These are phyloP conservation scores for Myotis findleyi DNA, from an alignment of 2,797 vertebrate species.

Conservation along the genomic window DNA sequence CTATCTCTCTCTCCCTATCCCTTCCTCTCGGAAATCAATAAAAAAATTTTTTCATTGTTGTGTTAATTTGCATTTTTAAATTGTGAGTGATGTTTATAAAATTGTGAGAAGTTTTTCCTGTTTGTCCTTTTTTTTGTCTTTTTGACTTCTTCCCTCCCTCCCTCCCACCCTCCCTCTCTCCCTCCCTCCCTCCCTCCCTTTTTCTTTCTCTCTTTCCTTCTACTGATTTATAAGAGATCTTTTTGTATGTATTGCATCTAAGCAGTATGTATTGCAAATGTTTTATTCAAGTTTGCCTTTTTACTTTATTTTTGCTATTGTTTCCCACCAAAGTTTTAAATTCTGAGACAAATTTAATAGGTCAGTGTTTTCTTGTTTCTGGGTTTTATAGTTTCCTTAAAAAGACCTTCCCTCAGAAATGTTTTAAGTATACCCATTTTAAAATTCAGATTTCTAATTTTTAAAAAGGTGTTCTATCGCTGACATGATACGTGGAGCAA, in stretches of 20 bases:
- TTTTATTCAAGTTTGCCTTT: slow-evolving; percentile 18
- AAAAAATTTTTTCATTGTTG: background rate
- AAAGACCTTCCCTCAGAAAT: background rate
- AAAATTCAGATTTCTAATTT: slow-evolving; percentile 48
- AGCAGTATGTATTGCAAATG: background rate
- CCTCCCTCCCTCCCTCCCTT: background rate
- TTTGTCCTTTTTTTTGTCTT: background rate
- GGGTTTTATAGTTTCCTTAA: slow-evolving; percentile 23
- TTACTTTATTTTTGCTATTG: background rate
- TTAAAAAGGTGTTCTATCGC: background rate
- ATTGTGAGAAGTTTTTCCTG: background rate
- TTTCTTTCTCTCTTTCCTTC: background rate
- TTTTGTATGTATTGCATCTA: background rate
- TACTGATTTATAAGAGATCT: background rate
- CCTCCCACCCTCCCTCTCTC: background rate
- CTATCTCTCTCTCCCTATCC: too few species aligned
- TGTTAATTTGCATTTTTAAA: slow-evolving; percentile 4
- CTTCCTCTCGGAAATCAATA: too few species aligned
- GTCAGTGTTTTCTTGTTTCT: slow-evolving; percentile 27
- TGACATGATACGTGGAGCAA: background rate
- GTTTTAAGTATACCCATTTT: background rate
- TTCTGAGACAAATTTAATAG: slow-evolving; percentile 9
- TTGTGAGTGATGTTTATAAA: background rate
- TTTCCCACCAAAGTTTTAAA: background rate
- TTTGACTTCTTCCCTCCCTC: background rate